Evolutionary conservation across 2,113 vertebrate genomes (phyloP), one percentile per base, ranked within the genome.

Genomic region (Odocoileus hemionus): DNA sequence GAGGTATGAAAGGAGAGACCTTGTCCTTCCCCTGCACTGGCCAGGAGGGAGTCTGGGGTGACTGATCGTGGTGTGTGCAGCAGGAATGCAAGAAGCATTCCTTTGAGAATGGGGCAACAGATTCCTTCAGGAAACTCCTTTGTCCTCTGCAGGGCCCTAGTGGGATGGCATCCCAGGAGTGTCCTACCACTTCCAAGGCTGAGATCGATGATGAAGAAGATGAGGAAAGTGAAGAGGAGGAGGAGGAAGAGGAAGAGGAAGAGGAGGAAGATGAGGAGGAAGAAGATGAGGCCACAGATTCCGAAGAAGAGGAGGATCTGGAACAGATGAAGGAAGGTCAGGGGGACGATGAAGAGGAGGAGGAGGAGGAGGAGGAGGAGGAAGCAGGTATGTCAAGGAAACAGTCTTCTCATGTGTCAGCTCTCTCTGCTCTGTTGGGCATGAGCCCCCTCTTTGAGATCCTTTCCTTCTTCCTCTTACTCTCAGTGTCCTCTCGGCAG

Each of bases 221-320:
- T 6, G 97, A 96, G 6, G 70, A 76, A 26, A 76, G 43, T 45
- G 76, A 78, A 0, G 98, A 98, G 3, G 98, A 97, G 0, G 98
- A 98, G 0, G 98, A 98, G 19, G 61, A 99, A 11, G 99, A 99
- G 0, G 99, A 99, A 0, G 99, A 99, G 0, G 99, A 99, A 0
- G 98, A 99, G 0, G 99, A 99, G 0, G 99, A 99, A 0, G 99
- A 99, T 0, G 99, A 99, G 0, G 98, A 99, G 0, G 99, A 99
- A 0, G 99, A 99, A 0, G 99, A 99, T 2, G 98, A 98, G n/a
- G 99, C 97, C 6, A 99, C 99, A 55, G 99, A 99, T 87, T 99
- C 99, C 0, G 99, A 99, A 85, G 98, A 99, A 5, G 99, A 99
- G 96, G 99, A 99, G 0, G 99, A 99, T 0, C 98, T 99, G 83